Evolutionary conservation across 2,113 vertebrate species (phyloP).

Genomic region (Phalacrocorax carbo): DNA sequence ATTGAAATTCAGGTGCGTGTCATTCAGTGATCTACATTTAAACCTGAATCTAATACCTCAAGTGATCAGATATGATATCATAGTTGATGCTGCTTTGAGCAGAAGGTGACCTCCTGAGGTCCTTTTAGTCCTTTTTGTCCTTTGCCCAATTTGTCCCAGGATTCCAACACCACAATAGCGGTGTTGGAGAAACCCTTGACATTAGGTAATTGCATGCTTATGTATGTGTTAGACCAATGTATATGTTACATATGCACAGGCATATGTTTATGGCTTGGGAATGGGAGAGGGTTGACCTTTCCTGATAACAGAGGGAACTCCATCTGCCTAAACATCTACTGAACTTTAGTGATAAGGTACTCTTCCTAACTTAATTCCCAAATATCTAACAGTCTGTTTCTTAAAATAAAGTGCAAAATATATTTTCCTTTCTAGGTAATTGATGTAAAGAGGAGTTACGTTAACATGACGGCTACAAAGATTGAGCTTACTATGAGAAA

Average conservation of each 20-base stretch:
- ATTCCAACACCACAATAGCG: accelerated
- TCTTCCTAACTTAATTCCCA: not conserved
- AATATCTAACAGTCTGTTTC: not conserved
- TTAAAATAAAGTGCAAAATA: not conserved
- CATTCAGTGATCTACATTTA: not conserved
- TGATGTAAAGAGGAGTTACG: slow-evolving; percentile 85
- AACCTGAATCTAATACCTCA: not conserved
- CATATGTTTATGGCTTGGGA: not conserved
- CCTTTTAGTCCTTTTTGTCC: not conserved
- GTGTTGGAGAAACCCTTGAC: not conserved
- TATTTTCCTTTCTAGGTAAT: slow-evolving; percentile 81
- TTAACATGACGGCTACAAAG: slow-evolving; percentile 94
- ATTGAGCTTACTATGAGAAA: slow-evolving; percentile 93
- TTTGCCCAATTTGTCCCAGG: not conserved
- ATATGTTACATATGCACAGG: not conserved
- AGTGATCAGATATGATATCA: not conserved
- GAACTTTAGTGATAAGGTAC: not conserved
- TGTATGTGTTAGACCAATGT: accelerated
- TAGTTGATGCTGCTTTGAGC: not conserved
- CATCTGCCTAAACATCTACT: not conserved
- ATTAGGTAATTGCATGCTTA: not conserved
- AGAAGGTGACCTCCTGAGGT: not conserved
- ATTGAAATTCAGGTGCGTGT: not conserved
- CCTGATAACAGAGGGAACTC: not conserved
- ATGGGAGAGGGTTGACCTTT: not conserved